Conservation (phyloP, 2,797 vertebrate genomes). For the Dallia pectoralis region DNA sequence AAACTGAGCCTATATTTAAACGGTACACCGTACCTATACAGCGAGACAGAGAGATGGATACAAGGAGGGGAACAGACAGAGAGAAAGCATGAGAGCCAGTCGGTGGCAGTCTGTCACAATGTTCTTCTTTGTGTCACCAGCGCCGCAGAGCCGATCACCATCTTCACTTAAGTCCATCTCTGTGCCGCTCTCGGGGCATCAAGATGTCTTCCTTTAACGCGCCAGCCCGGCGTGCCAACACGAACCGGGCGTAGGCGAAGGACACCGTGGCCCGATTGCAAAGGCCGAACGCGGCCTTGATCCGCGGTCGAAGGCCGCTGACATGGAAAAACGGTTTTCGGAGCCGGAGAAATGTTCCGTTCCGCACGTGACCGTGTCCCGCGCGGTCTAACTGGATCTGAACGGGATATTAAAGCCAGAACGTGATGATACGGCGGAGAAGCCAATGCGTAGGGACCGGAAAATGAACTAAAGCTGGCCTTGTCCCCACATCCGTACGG, state of each 20-base stretch:
- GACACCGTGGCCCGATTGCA: neutral
- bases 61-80: neutral
- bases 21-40: neutral
- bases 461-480: constrained; percentile 52
- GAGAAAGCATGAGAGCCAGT: neutral
- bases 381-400: constrained; percentile 1
- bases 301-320: too few relatives aligned
- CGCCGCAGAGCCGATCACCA: neutral
- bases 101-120: neutral
- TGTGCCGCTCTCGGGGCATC: neutral
- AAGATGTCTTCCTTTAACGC: neutral
- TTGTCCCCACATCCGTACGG: constrained; percentile 34
- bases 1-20: neutral
- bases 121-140: neutral
- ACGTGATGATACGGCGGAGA: constrained; percentile 26
- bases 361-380: neutral
- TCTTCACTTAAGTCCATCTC: neutral
- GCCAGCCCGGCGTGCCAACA: neutral
- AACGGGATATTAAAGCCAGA: neutral
- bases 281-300: neutral
- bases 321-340: too few relatives aligned
- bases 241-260: neutral
- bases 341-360: too few relatives aligned
- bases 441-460: constrained; percentile 45
- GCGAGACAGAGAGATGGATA: neutral